Base-by-base conservation (phyloP, 2,797 vertebrate species). In the Macropus fuliginosus region DNA sequence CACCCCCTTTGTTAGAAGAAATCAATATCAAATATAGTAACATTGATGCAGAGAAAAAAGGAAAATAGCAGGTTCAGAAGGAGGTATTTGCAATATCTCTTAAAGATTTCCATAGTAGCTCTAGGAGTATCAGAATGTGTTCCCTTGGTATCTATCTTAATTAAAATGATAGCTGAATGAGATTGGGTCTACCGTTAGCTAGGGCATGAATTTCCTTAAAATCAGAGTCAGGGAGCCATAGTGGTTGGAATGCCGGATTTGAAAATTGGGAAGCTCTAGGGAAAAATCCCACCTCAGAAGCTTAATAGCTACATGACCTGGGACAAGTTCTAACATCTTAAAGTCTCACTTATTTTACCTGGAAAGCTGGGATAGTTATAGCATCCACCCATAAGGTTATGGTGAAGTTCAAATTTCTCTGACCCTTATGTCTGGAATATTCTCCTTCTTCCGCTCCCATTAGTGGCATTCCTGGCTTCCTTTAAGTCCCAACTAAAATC, bases 91-190 rank as follows among this genome's bases (percentile, higher is more conserved):
- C 18, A 90, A 52, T 16, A 28, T 40, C 94, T 92, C 40, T 81
- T 12, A 56, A 46, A 52, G n/a, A 57, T 93, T 52, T 27, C 1
- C 18, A 6, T 14, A 9, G 13, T 21, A 89, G 18, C 1, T 18
- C 56, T 92, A n/a, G 5, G 4, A 93, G 50, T 81, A 81, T 40
- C 55, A 55, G 34, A 54, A 21, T 24, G 91, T 96, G 40, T n/a
- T 74, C 56, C 31, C 56, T 97, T 91, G 55, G 94, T 93, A 52
- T 54, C 57, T 96, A 0, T 95, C 97, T 98, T 97, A 96, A 81
- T 55, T 97, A 52, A 74, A 96, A 97, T 54, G 24, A 95, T 59
- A 62, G 31, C 54, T 94, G 90, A 40, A 91, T 50, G 81, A 59
- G 16, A 93, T 95, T 89, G 92, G 46, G 34, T 97, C 3, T 31